phyloP scores from a whole-genome alignment of 2,113 vertebrate species.

The Brachionichthys hirsutus region DNA sequence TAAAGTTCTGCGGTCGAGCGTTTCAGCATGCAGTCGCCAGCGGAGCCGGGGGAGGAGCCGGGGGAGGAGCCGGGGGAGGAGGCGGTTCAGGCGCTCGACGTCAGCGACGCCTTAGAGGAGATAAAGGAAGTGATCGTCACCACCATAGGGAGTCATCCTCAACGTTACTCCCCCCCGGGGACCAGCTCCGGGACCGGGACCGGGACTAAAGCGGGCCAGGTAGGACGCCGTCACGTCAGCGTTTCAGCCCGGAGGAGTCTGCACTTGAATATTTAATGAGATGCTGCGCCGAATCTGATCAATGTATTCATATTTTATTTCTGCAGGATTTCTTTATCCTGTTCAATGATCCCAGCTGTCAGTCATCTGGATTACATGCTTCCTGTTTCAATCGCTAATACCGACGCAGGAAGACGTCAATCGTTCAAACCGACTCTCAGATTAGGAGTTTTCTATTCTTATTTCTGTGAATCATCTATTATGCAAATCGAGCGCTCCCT shows the following conservation, averaged over 20 bases:
- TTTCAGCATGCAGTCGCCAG: slow-evolving; percentile 23
- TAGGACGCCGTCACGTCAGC: slow-evolving; percentile 34
- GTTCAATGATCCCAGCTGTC: no score
- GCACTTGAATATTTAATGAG: no score
- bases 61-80: slow-evolving; percentile 45
- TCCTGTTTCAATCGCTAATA: no score
- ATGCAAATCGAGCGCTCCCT: slow-evolving; percentile 4
- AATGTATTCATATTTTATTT: no score
- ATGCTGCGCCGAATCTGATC: no score
- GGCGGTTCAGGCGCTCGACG: slow-evolving; percentile 53
- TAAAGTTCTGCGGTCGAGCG: slow-evolving; percentile 8
- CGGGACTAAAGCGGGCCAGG: slow-evolving; percentile 55
- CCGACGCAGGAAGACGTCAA: no score
- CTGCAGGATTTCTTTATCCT: no score
- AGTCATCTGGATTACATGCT: no score
- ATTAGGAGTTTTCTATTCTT: no score
- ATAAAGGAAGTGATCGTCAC: slow-evolving; percentile 53
- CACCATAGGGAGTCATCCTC: slow-evolving; percentile 45
- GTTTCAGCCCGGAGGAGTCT: no score
- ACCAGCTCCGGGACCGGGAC: slow-evolving; percentile 35
- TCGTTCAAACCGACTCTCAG: no score
- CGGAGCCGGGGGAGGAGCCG: slow-evolving; percentile 30
- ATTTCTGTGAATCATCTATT: slow-evolving; percentile 9
- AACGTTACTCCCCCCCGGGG: slow-evolving; percentile 20
- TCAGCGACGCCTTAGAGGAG: slow-evolving; percentile 37